These are phyloP conservation scores for Leucophora obtusa DNA, from an alignment of 2,888 invertebrate genomes.

Conservation along the genomic window DNA sequence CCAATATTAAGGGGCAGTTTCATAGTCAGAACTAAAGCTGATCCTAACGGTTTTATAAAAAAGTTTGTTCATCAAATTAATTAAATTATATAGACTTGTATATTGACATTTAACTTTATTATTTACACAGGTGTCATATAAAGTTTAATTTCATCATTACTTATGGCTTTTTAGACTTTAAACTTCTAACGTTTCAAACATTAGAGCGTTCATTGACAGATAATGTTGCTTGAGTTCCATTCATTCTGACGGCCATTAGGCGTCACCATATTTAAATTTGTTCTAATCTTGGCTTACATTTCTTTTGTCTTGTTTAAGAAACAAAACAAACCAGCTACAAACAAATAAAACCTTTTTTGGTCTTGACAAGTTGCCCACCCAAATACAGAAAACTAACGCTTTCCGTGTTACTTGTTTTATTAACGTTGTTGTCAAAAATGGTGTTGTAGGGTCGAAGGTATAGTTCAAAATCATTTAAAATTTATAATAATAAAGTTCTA, in stretches of 20 bases:
- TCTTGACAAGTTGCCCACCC: conserved; percentile 56
- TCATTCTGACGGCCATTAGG: conserved; percentile 29
- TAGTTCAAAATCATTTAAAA: conserved; percentile 24
- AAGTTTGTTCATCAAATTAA: too few species aligned
- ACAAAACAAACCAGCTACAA: conserved; percentile 29
- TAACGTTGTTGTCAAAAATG: conserved; percentile 41
- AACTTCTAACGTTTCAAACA: conserved; percentile 45
- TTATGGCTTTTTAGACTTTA: background rate
- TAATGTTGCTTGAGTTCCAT: conserved; percentile 8
- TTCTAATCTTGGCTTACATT: conserved; percentile 10
- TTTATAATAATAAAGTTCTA: background rate
- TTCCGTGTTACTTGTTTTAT: conserved; percentile 37
- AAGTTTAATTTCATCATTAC: conserved; percentile 20
- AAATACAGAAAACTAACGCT: conserved; percentile 36
- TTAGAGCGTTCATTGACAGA: conserved; percentile 51
- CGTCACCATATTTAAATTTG: conserved; percentile 23
- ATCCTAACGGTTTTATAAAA: too few species aligned
- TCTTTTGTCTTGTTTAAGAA: conserved; percentile 2
- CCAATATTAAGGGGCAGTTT: too few species aligned
- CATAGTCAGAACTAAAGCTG: too few species aligned
- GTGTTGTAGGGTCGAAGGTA: conserved; percentile 52
- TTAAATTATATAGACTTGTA: too few species aligned
- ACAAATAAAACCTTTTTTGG: conserved; percentile 38
- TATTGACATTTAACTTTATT: conserved; percentile 1
- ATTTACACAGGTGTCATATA: conserved; percentile 34